Conservation (phyloP, 2,888 invertebrate genomes). For the Polymixis lichenea region DNA sequence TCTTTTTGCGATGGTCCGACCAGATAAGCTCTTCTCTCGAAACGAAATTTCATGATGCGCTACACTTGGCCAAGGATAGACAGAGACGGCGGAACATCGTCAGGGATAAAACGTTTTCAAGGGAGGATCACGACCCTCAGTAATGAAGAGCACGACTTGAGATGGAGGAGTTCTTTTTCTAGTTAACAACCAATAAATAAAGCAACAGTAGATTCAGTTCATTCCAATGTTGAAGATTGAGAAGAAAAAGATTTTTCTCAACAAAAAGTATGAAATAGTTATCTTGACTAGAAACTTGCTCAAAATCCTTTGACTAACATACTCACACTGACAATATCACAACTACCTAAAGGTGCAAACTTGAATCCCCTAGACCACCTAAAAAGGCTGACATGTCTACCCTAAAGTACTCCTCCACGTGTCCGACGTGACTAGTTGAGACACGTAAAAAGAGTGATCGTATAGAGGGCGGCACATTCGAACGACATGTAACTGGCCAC, state of each 20-base stretch:
- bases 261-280: not conserved
- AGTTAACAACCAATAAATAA: not conserved
- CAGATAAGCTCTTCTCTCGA: no score
- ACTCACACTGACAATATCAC: not conserved
- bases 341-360: slow-evolving; percentile 10
- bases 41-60: no score
- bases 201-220: not conserved
- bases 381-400: slow-evolving; percentile 44
- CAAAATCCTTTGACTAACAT: not conserved
- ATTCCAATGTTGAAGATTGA: not conserved
- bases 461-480: slow-evolving; percentile 65
- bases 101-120: no score
- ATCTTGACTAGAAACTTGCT: not conserved
- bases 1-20: not conserved
- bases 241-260: not conserved
- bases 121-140: no score
- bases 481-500: slow-evolving; percentile 74
- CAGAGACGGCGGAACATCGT: no score
- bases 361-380: slow-evolving; percentile 32
- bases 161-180: not conserved
- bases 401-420: slow-evolving; percentile 51
- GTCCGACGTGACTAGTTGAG: slow-evolving; percentile 56
- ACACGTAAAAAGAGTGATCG: slow-evolving; percentile 65
- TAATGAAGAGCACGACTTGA: no score
- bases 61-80: no score